These are phyloP conservation scores for Morbakka virulenta DNA, from an alignment of 30 jellyfish, hydroid and myxozoan species.

Conservation along the genomic window DNA sequence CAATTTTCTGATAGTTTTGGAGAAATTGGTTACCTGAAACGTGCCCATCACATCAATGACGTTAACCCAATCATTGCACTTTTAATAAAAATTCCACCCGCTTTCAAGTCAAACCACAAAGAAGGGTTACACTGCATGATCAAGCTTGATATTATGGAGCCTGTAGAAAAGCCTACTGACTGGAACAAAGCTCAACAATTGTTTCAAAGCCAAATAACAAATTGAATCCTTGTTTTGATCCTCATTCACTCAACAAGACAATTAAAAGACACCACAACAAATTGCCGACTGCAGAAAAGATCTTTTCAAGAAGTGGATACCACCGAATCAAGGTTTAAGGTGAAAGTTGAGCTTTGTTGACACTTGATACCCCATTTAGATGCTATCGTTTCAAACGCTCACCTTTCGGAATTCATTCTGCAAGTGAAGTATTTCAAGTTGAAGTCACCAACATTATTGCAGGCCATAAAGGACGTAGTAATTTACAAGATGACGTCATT, in stretches of 20 bases:
- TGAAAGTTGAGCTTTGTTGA: slow-evolving; percentile 37
- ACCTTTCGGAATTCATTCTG: slow-evolving; percentile 74
- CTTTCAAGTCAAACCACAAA: slow-evolving; percentile 45
- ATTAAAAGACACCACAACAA: slow-evolving; percentile 58
- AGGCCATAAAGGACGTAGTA: slow-evolving; percentile 37
- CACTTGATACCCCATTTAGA: slow-evolving; percentile 74
- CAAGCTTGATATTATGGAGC: slow-evolving; percentile 24
- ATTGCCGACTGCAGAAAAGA: slow-evolving; percentile 69
- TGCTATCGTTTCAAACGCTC: slow-evolving; percentile 59
- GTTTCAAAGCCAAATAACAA: slow-evolving; percentile 65
- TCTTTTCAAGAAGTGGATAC: slow-evolving; percentile 45
- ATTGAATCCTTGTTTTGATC: slow-evolving; percentile 70
- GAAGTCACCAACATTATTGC: slow-evolving; percentile 36
- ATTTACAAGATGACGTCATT: slow-evolving; percentile 52
- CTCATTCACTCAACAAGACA: slow-evolving; percentile 68
- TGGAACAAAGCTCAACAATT: slow-evolving; percentile 66
- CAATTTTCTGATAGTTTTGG: slow-evolving; percentile 47
- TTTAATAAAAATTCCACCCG: slow-evolving; percentile 40
- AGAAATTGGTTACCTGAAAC: slow-evolving; percentile 20
- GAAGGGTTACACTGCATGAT: slow-evolving; percentile 59
- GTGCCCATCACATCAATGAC: slow-evolving; percentile 32
- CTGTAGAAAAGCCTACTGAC: slow-evolving; percentile 84
- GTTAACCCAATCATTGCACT: slow-evolving; percentile 30
- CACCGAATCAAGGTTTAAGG: slow-evolving; percentile 55
- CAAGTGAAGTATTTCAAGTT: slow-evolving; percentile 49